Conservation (phyloP, 2,888 invertebrate genomes). For the Galerucella calmariensis region DNA sequence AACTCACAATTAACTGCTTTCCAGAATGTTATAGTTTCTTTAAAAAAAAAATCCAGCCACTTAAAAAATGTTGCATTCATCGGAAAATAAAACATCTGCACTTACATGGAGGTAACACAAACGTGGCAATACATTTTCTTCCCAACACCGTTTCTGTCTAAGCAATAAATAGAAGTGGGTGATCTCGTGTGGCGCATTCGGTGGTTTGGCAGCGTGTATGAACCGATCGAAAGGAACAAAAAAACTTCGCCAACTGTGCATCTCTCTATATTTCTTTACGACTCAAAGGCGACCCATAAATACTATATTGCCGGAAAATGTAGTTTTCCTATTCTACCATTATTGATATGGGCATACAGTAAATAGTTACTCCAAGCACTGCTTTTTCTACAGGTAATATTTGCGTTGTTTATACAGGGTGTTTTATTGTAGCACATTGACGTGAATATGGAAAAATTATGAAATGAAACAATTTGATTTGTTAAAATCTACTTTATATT, state of each 20-base stretch:
- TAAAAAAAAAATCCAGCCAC: not conserved
- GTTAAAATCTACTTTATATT: too few relatives aligned
- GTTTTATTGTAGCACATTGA: too few relatives aligned
- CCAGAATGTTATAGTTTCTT: too few relatives aligned
- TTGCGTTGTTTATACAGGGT: too few relatives aligned
- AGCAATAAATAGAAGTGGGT: constrained; percentile 20
- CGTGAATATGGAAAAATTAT: too few relatives aligned
- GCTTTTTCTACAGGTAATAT: too few relatives aligned
- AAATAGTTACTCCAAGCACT: too few relatives aligned
- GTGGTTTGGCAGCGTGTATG: constrained; percentile 7
- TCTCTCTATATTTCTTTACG: constrained; percentile 16
- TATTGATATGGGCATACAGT: too few relatives aligned
- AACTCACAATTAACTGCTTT: too few relatives aligned
- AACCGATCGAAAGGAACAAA: constrained; percentile 15
- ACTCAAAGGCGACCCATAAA: not conserved
- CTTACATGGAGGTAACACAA: not conserved
- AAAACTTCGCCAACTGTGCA: constrained; percentile 22
- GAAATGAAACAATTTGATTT: too few relatives aligned
- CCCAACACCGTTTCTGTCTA: constrained; percentile 1
- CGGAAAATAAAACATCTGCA: not conserved
- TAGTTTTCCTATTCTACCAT: too few relatives aligned
- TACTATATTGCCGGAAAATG: not conserved
- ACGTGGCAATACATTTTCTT: not conserved
- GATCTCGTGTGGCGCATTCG: constrained; percentile 18
- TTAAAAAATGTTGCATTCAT: not conserved